These are phyloP conservation scores for Seriola quinqueradiata DNA, from an alignment of 2,113 vertebrate species.

Conservation along the genomic window DNA sequence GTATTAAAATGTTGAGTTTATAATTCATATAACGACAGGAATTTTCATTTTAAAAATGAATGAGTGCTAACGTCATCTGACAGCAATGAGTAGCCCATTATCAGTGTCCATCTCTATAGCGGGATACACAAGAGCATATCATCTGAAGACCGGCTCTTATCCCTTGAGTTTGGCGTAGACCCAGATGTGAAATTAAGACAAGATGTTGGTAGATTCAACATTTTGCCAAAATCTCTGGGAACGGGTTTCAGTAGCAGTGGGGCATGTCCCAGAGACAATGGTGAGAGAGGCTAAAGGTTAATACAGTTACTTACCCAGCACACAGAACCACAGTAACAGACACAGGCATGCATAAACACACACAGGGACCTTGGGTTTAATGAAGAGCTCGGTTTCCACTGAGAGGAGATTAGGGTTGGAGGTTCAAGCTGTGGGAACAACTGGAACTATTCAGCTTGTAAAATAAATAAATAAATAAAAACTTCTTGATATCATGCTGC, in stretches of 20 bases:
- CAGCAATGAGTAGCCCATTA: background rate
- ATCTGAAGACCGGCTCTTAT: slow-evolving; percentile 29
- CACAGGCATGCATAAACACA: slow-evolving; percentile 57
- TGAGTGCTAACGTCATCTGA: background rate
- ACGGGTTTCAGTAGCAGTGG: slow-evolving; percentile 56
- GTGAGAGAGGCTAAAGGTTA: slow-evolving; percentile 78
- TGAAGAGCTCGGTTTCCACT: slow-evolving; percentile 53
- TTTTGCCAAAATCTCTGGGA: slow-evolving; percentile 66
- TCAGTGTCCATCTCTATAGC: background rate
- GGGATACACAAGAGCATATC: slow-evolving; percentile 19
- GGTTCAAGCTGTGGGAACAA: slow-evolving; percentile 64
- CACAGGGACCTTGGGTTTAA: slow-evolving; percentile 58
- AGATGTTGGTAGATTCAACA: slow-evolving; percentile 63
- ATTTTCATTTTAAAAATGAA: background rate
- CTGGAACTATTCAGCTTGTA: slow-evolving; percentile 34
- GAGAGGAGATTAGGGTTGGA: slow-evolving; percentile 56
- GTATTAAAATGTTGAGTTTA: background rate
- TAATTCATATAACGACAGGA: background rate
- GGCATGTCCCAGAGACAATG: slow-evolving; percentile 61
- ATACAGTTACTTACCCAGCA: slow-evolving; percentile 52
- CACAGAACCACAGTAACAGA: slow-evolving; percentile 58
- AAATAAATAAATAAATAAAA: slow-evolving; percentile 16
- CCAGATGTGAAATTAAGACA: slow-evolving; percentile 69
- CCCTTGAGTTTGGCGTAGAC: slow-evolving; percentile 41
- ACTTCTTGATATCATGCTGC: background rate